These are phyloP conservation scores for Protosalanx chinensis DNA, from an alignment of 2,797 vertebrate species.

Conservation along the genomic window DNA sequence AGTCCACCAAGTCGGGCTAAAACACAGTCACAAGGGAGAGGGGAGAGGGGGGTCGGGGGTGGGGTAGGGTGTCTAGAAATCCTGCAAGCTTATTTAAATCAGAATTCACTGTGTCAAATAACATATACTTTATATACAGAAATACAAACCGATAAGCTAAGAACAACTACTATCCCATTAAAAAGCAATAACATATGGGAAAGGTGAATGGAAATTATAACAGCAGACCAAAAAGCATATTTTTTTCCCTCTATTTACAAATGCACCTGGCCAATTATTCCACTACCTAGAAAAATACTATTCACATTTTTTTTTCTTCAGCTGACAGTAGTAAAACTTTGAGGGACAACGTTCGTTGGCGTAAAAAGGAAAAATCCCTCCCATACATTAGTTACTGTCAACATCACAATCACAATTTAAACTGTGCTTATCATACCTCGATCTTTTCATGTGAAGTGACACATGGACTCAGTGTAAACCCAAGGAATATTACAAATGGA, in stretches of 20 bases:
- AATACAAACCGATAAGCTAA: slow-evolving; percentile 68
- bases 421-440: slow-evolving; percentile 73
- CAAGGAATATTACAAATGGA: slow-evolving; percentile 30
- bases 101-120: slow-evolving; percentile 77
- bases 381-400: slow-evolving; percentile 17
- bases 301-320: slow-evolving; percentile 83
- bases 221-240: slow-evolving; percentile 65
- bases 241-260: slow-evolving; percentile 89
- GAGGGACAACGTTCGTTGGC: slow-evolving; percentile 48
- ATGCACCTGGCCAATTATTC: slow-evolving; percentile 84
- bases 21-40: slow-evolving; percentile 82
- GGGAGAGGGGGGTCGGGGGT: slow-evolving; percentile 18
- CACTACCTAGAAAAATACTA: slow-evolving; percentile 99
- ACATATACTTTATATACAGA: slow-evolving; percentile 75
- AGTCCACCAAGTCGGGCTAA: slow-evolving; percentile 81
- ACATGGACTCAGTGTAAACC: slow-evolving; percentile 43
- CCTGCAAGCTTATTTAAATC: slow-evolving; percentile 73
- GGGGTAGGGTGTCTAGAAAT: slow-evolving; percentile 53
- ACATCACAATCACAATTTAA: slow-evolving; percentile 51
- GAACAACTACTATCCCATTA: slow-evolving; percentile 76
- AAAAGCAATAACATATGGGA: slow-evolving; percentile 67
- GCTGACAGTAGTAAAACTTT: slow-evolving; percentile 80
- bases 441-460: slow-evolving; percentile 36
- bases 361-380: slow-evolving; percentile 51
- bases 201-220: slow-evolving; percentile 47